These are phyloP conservation scores for Agraylea sexmaculata DNA, from an alignment of 1,140 invertebrate species.

Conservation along the genomic window DNA sequence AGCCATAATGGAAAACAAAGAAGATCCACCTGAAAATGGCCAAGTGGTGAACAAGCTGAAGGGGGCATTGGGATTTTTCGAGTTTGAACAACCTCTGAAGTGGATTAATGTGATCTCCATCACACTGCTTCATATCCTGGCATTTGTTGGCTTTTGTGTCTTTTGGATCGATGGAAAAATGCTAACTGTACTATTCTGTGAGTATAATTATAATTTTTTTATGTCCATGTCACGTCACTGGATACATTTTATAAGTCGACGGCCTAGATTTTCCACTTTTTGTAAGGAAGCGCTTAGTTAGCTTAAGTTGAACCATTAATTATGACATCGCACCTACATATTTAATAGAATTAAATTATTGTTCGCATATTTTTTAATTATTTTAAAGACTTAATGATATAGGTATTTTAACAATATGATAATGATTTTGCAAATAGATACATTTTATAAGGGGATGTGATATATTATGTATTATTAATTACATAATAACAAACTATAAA, in stretches of 20 bases:
- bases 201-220: slow-evolving; percentile 21
- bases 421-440: too few relatives aligned
- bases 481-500: too few relatives aligned
- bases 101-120: slow-evolving; percentile 35
- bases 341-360: background rate
- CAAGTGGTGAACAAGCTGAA: too few relatives aligned
- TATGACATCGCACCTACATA: background rate
- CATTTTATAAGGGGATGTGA: too few relatives aligned
- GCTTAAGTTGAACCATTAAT: background rate
- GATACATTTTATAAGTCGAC: background rate
- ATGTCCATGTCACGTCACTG: background rate
- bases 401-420: too few relatives aligned
- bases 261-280: background rate
- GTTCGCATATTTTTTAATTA: too few relatives aligned
- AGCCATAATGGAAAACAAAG: too few relatives aligned
- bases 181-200: slow-evolving; percentile 25
- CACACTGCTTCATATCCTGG: slow-evolving; percentile 24
- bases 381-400: too few relatives aligned
- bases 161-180: slow-evolving; percentile 22
- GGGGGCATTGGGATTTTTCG: too few relatives aligned
- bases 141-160: slow-evolving; percentile 18
- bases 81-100: slow-evolving; percentile 27
- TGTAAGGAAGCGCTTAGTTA: background rate
- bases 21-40: too few relatives aligned
- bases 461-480: too few relatives aligned